Evolutionary conservation across 2,113 vertebrate species (phyloP), one percentile per base, ranked within the genome.

Genomic region (Salvelinus sp.): DNA sequence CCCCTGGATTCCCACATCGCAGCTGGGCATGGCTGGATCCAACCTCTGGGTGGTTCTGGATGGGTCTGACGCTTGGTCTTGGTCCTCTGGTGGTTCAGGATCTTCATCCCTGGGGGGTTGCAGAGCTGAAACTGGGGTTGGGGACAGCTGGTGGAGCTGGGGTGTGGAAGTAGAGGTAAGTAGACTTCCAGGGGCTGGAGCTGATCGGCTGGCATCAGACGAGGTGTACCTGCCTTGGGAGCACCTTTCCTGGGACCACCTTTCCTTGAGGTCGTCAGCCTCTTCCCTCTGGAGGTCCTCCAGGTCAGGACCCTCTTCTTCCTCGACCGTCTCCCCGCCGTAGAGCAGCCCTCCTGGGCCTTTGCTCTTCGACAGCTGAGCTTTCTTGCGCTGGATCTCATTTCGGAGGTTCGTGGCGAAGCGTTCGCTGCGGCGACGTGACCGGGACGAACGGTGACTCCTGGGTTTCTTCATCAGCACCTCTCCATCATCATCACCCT

Each of bases 331-430:
- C 54, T 95, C 94, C 33, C 92, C 93, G n/a, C 92, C 92, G 12
- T 90, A 92, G 0, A 87, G 71, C 0, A 94, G 83, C 12, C 86
- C 85, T 3, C 90, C 76, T 0, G 94, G 90, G 28, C 90, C 92
- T 20, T 88, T 93, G 82, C 93, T 94, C 74, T 94, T 96, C 88
- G 98, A 97, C 22, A 99, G 94, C 88, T 98, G 96, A 16, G 97
- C 96, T 82, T 98, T 98, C 80, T 96, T 95, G 60, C 94, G 90
- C 81, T 99, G 98, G 87, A 99, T 99, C 91, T 99, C 98, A 0
- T 99, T 97, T 50, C 96, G 95, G 66, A 99, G 91, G 83, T 96
- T 99, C 70, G 98, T 99, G 47, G 98, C 97, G 3, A 99, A 99
- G 3, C 97, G 95, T 13, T 98, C 96, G 0, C 90, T 97, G 27